phyloP scores from a whole-genome alignment of 2,888 invertebrate species.

The Agrenia bidenticulata region DNA sequence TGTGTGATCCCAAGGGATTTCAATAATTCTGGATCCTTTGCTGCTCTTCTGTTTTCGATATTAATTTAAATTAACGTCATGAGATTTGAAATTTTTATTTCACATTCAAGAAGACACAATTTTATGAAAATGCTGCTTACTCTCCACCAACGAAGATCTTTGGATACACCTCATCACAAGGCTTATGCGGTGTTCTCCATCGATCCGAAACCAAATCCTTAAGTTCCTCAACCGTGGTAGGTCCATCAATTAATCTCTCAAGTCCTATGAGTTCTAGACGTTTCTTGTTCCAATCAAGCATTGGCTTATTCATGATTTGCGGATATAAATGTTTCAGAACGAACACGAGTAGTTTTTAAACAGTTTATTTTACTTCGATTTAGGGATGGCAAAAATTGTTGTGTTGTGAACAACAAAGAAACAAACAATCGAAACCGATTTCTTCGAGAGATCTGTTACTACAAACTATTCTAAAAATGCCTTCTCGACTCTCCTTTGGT shows the following conservation, averaged over 20 bases:
- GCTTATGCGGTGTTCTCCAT: slow-evolving; percentile 55
- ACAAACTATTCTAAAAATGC: too few relatives aligned
- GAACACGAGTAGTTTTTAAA: too few relatives aligned
- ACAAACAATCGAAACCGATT: too few relatives aligned
- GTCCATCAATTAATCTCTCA: slow-evolving; percentile 25
- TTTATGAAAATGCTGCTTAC: too few relatives aligned
- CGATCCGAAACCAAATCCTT: slow-evolving; percentile 51
- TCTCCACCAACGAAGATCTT: slow-evolving; percentile 58
- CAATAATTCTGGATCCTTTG: slow-evolving; percentile 37
- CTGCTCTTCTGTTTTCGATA: slow-evolving; percentile 38
- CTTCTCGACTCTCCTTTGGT: too few relatives aligned
- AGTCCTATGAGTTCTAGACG: slow-evolving; percentile 34
- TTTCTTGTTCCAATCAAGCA: slow-evolving; percentile 28
- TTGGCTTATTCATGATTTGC: too few relatives aligned
- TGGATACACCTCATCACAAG: slow-evolving; percentile 59
- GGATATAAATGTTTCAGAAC: too few relatives aligned
- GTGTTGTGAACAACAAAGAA: too few relatives aligned
- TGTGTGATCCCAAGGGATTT: slow-evolving; percentile 45
- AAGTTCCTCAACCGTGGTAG: slow-evolving; percentile 35
- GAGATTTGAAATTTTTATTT: background rate
- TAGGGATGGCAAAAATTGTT: too few relatives aligned
- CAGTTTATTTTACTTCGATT: too few relatives aligned
- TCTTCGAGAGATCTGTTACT: too few relatives aligned
- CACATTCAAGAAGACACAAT: background rate
- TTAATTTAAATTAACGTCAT: background rate